Base-by-base conservation (phyloP, 2,888 invertebrate genomes). In the Agrotis exclamationis region DNA sequence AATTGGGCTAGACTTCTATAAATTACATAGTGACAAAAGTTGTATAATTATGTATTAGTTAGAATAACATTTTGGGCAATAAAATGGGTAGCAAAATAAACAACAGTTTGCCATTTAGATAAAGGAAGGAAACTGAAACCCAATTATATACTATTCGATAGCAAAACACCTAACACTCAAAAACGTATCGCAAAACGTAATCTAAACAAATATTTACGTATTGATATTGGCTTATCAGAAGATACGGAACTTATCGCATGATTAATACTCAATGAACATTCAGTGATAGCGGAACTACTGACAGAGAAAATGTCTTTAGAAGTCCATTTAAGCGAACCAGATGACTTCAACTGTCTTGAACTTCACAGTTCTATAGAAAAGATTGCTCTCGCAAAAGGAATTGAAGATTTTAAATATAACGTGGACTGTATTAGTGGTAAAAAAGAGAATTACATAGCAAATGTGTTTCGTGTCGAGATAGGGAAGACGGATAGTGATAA, bases 291-390 rank as follows among this genome's bases (percentile, higher is more conserved):
- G 6, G 47, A 57, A 54, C 56, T 53, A 65, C 59, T 51, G 67
- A 54, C 59, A 66, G 62, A 50, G 51, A 91, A 83, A 84, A 95
- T 96, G 95, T 96, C 95, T 86, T 85, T 96, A 76, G 94, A 96
- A 80, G 95, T 96, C n/a, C 94, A 95, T 81, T 87, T 94, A 62
- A 94, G 94, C 89, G 95, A 96, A 87, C 93, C 94, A 2, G 95
- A 95, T 50, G 95, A 95, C 68, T 95, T 95, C 74, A 94, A 95
- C 33, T 91, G 91, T 71, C 71, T 83, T 28, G 93, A 95, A 89
- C 87, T 96, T 9, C 95, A 96, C 69, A 88, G 78, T 76, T 90
- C 89, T 24, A 89, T 95, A 11, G 75, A 92, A 87, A 86, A 90
- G 69, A 87, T 93, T 2, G 93, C 94, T 0, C 82, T 85, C 50